Evolutionary conservation across 2,113 vertebrate species (phyloP).

Genomic region (Syngnathus typhle): DNA sequence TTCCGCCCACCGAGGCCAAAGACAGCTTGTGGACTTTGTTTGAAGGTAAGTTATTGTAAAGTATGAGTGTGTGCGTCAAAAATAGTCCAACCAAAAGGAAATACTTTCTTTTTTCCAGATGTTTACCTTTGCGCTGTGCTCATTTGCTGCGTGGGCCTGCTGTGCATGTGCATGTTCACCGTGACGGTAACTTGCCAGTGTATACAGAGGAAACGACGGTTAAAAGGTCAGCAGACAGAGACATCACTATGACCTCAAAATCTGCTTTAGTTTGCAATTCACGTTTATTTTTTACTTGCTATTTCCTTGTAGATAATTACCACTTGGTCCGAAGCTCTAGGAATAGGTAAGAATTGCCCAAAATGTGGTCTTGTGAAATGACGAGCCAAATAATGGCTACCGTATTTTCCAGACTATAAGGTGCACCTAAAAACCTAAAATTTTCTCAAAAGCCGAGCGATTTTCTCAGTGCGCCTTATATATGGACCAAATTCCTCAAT

Average conservation of each 20-base stretch:
- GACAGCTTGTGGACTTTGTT: conserved; percentile 72
- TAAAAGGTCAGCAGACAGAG: conserved; percentile 73
- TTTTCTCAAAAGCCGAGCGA: too few relatives aligned
- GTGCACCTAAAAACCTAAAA: too few relatives aligned
- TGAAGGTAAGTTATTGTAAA: conserved; percentile 64
- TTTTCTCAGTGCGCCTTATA: too few relatives aligned
- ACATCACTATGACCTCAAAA: neutral
- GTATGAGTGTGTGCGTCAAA: conserved; percentile 13
- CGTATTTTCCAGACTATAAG: too few relatives aligned
- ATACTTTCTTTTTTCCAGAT: conserved; percentile 72
- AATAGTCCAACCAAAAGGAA: conserved; percentile 39
- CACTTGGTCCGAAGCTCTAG: conserved; percentile 87
- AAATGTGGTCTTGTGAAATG: too few relatives aligned
- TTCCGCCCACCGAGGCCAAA: conserved; percentile 55
- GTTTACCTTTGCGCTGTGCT: conserved; percentile 84
- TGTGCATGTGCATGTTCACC: conserved; percentile 87
- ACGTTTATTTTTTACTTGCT: neutral
- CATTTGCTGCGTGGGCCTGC: conserved; percentile 86
- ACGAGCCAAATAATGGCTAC: too few relatives aligned
- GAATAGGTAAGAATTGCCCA: conserved; percentile 77
- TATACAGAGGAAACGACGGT: conserved; percentile 79
- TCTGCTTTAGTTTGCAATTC: neutral
- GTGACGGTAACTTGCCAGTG: conserved; percentile 84
- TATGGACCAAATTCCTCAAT: too few relatives aligned
- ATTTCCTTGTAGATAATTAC: conserved; percentile 75